phyloP scores from a whole-genome alignment of 2,113 vertebrate species.

The Prolemur simus region DNA sequence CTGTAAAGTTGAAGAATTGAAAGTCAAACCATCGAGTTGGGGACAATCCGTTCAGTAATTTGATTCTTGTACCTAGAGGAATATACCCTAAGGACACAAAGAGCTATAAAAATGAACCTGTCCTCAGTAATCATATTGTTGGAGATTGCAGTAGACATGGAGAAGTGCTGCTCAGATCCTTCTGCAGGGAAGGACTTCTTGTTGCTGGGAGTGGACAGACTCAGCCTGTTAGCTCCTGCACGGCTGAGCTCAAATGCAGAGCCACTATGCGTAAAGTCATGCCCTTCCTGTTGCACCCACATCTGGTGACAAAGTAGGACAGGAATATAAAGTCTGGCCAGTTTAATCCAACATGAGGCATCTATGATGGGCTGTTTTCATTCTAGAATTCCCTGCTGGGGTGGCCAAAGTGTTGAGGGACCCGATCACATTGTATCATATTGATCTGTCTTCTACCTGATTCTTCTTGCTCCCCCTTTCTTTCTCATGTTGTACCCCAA shows the following conservation, averaged over 20 bases:
- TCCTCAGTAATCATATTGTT: not conserved
- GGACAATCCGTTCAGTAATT: not conserved
- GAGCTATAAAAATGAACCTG: not conserved
- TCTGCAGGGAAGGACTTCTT: no score
- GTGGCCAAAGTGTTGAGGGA: not conserved
- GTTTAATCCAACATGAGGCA: not conserved
- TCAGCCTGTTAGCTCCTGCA: not conserved
- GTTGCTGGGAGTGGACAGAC: not conserved
- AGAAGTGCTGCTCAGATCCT: not conserved
- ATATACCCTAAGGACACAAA: not conserved
- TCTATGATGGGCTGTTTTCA: not conserved
- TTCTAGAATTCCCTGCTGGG: not conserved
- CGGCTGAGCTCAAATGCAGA: not conserved
- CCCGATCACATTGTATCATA: not conserved
- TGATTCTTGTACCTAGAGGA: not conserved
- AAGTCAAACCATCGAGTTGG: not conserved
- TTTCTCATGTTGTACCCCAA: not conserved
- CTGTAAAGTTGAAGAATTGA: not conserved
- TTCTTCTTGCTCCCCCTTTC: not conserved
- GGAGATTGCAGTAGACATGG: not conserved
- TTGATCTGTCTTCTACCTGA: not conserved
- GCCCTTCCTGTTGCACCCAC: not conserved
- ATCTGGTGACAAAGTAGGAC: not conserved
- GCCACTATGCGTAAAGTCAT: not conserved
- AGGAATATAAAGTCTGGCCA: not conserved